Percentiles rank a stretch among this genome's conserved stretches.
Conservation (phyloP, 2,888 invertebrate genomes). For the Trissolcus brochymenae region DNA sequence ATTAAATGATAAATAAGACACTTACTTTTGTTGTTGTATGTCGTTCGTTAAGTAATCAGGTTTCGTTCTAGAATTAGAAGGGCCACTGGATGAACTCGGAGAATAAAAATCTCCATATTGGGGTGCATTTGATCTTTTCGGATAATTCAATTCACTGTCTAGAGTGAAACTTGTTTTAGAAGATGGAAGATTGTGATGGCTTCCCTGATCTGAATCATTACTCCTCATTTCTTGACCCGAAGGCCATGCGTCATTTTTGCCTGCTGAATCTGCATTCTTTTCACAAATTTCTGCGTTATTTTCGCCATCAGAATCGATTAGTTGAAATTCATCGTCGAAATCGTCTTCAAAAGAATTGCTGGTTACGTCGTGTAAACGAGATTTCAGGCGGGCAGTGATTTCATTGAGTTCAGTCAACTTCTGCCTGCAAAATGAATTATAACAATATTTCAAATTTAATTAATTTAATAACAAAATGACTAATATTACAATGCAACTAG, state of each 20-base stretch:
- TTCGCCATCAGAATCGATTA: slow-evolving; percentile 62
- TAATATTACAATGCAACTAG: neutral
- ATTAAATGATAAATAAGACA: neutral
- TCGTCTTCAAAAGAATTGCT: slow-evolving; percentile 78
- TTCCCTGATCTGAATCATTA: slow-evolving; percentile 12
- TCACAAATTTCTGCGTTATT: slow-evolving; percentile 60
- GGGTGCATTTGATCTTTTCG: slow-evolving; percentile 39
- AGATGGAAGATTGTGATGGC: slow-evolving; percentile 8
- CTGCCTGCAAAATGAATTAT: slow-evolving; percentile 76
- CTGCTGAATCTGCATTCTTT: slow-evolving; percentile 53
- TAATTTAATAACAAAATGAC: neutral
- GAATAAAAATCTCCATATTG: slow-evolving; percentile 21
- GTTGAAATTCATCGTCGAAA: slow-evolving; percentile 79
- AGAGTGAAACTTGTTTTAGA: slow-evolving; percentile 18
- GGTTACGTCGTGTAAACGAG: slow-evolving; percentile 79
- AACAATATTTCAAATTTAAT: neutral
- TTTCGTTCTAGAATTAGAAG: slow-evolving; percentile 15
- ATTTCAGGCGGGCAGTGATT: slow-evolving; percentile 80
- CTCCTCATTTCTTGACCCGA: slow-evolving; percentile 15
- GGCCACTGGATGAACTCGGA: slow-evolving; percentile 14
- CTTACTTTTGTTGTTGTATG: slow-evolving; percentile 16
- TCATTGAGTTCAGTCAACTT: slow-evolving; percentile 82
- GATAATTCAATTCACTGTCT: slow-evolving; percentile 25
- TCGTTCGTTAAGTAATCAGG: slow-evolving; percentile 27
- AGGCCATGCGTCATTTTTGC: slow-evolving; percentile 48